phyloP scores from a whole-genome alignment of 1,140 invertebrate species.

The Drosophila leontia region DNA sequence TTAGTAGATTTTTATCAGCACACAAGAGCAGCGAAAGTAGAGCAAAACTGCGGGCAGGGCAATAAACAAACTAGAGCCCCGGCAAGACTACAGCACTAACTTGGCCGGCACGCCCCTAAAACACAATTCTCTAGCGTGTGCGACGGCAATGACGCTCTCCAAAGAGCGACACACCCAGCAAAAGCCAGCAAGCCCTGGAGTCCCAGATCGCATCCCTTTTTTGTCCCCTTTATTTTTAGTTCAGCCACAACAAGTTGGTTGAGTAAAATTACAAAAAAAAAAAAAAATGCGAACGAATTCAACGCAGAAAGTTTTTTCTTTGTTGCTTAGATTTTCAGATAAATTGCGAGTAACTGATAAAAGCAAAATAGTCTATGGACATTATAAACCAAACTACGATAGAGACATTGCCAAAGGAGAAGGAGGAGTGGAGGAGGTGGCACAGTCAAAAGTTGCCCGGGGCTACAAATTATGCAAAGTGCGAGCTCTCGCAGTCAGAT shows the following conservation, averaged over 20 bases:
- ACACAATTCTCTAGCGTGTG: constrained; percentile 50
- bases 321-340: constrained; percentile 51
- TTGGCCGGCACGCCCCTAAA: constrained; percentile 49
- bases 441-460: constrained; percentile 49
- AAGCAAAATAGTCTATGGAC: constrained; percentile 28
- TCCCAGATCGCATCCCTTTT: constrained; percentile 14
- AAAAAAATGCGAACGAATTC: background rate
- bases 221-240: background rate
- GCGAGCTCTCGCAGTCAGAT: constrained; percentile 33
- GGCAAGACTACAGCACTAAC: constrained; percentile 37
- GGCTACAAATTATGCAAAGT: constrained; percentile 73
- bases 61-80: constrained; percentile 48
- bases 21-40: constrained; percentile 25
- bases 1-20: constrained; percentile 68
- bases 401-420: constrained; percentile 1
- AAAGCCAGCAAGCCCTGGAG: background rate
- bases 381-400: constrained; percentile 38
- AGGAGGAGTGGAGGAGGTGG: background rate
- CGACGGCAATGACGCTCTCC: constrained; percentile 49
- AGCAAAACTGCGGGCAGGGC: constrained; percentile 53
- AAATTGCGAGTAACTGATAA: constrained; percentile 40
- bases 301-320: constrained; percentile 36
- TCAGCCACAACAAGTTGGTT: constrained; percentile 44
- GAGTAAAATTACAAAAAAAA: constrained; percentile 12
- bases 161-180: constrained; percentile 47